Conservation (phyloP, 2,797 vertebrate genomes). For the Danio aesculapii region DNA sequence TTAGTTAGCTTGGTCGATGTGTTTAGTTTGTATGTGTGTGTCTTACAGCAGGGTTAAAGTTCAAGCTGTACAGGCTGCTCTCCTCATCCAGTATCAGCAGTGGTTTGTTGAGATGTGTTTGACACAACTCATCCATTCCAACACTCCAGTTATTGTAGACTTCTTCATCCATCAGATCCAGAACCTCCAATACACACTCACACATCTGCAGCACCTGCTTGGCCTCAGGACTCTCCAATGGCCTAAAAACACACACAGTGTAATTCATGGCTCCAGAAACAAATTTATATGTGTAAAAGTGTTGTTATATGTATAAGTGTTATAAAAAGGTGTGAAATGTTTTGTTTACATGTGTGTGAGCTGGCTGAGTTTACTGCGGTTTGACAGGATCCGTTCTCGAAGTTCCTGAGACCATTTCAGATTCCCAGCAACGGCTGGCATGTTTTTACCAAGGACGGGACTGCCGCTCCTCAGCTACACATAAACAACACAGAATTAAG, state of each 20-base stretch:
- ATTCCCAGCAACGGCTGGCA: constrained; percentile 78
- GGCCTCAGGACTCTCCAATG: constrained; percentile 73
- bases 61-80: constrained; percentile 73
- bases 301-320: constrained; percentile 13
- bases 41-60: constrained; percentile 81
- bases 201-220: constrained; percentile 77
- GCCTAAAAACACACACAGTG: constrained; percentile 60
- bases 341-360: constrained; percentile 72
- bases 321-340: constrained; percentile 2
- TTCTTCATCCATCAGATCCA: constrained; percentile 77
- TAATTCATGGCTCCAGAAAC: constrained; percentile 59
- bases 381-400: constrained; percentile 74
- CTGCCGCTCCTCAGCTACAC: constrained; percentile 72
- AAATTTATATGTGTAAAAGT: constrained; percentile 24
- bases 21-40: no score
- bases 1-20: no score
- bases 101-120: constrained; percentile 74
- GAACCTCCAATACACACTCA: constrained; percentile 75
- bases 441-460: constrained; percentile 78
- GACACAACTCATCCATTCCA: constrained; percentile 73
- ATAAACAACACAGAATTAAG: background rate
- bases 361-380: constrained; percentile 74
- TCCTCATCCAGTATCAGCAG: constrained; percentile 70
- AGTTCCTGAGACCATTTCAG: constrained; percentile 82
- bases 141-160: constrained; percentile 74